A percentile compares a stretch with the other conserved stretches of the same genome.
phyloP scores from a whole-genome alignment of 2,113 vertebrate genomes.

The Scatophagus argus region DNA sequence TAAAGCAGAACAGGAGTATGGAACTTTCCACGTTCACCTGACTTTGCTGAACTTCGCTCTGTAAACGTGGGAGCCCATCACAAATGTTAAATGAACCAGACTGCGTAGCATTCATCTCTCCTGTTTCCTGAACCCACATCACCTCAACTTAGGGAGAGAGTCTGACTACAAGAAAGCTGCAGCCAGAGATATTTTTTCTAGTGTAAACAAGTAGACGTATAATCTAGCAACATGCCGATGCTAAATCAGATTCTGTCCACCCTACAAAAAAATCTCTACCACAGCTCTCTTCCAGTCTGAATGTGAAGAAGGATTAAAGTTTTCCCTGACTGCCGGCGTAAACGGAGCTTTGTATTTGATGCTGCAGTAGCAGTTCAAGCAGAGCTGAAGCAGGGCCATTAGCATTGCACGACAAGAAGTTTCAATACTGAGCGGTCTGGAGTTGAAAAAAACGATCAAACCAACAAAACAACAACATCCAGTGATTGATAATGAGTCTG shows the following conservation, averaged over 20 bases:
- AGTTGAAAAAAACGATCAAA: neutral
- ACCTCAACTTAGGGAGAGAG: neutral
- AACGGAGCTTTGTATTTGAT: neutral
- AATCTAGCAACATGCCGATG: constrained; percentile 12
- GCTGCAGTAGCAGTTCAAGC: neutral
- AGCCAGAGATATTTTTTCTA: neutral
- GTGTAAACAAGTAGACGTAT: constrained; percentile 22
- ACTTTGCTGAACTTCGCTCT: neutral
- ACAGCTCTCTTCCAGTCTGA: constrained; percentile 11
- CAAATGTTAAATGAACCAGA: neutral
- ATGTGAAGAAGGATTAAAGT: neutral
- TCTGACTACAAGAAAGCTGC: neutral
- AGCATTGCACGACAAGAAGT: neutral
- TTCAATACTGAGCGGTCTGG: constrained; percentile 49
- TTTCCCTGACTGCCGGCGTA: neutral
- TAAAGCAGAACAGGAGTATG: neutral
- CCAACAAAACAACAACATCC: neutral
- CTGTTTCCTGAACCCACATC: constrained; percentile 1
- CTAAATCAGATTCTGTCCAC: constrained; percentile 18
- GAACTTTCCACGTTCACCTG: neutral
- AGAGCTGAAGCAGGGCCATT: neutral
- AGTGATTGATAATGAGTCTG: constrained; percentile 27
- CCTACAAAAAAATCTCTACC: neutral
- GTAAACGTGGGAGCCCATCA: constrained; percentile 4
- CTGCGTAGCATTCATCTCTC: neutral